Base-by-base conservation (phyloP, 1,140 invertebrate species). In the Brachionus angularis region DNA sequence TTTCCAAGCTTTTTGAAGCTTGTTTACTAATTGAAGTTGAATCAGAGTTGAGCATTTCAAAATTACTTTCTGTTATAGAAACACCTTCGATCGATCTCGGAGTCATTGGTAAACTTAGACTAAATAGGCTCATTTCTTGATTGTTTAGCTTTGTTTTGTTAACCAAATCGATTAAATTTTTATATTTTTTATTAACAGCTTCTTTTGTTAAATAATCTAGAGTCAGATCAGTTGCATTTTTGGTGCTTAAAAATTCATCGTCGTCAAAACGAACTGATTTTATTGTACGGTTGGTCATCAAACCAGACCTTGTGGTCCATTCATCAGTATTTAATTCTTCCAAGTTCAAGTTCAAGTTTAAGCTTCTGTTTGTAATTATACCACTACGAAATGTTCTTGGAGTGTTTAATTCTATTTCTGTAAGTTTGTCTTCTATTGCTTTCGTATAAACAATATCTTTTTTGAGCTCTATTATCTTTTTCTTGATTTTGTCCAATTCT, bases 391-490 rank as follows among this genome's bases (percentile, higher is more conserved):
- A 52, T 27, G 49, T 3, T 21, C 62, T 29, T 23, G 62, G 44
- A 14, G 62, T 67, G 31, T 67, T 67, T 21, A 67, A 21, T 49
- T 67, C 62, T 8, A 27, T 67, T 27, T 67, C 62, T 8, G 33
- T n/a, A 8, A 67, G 18, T 67, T 67, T 67, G 14, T 67, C n/a
- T 25, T 67, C 62, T 27, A 67, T n/a, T 67, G 62, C 18, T 50
- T 50, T 46, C 29, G 62, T 47, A n/a, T 47, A 67, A 34, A 67
- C 29, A 21, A 67, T 67, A 1, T n/a, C 16, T 25, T 67, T 67
- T 47, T 67, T 67, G 16, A 67, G 62, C 23, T 67, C 62, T 14
- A 67, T 67, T 21, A 67, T 23, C 33, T 50, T 46, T 7, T 31
- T 67, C 8, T 50, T 67, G 8, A 67, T 47, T n/a, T 29, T 36